These are phyloP conservation scores for Falco punctatus DNA, from an alignment of 2,113 vertebrate genomes.

Conservation along the genomic window DNA sequence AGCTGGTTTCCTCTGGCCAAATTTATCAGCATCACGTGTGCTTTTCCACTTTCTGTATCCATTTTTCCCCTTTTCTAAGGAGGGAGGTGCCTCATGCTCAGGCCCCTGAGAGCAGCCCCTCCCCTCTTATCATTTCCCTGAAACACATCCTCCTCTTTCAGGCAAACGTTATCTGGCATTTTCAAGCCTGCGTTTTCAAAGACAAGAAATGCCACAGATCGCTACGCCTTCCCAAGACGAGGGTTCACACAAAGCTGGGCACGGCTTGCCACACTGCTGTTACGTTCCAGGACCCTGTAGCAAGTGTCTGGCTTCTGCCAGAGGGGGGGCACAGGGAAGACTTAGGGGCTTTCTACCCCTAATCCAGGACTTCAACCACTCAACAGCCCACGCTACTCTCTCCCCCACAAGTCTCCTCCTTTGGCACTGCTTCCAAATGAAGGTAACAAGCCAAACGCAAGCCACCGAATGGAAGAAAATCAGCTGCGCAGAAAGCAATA, in stretches of 20 bases:
- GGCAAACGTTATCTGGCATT: neutral
- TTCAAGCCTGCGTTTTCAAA: neutral
- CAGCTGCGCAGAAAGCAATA: neutral
- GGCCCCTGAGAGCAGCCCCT: neutral
- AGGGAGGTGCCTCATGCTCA: neutral
- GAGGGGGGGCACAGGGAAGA: neutral
- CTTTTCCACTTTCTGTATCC: neutral
- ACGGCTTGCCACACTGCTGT: accelerated
- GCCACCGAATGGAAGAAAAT: neutral
- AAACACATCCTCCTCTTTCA: constrained; percentile 19
- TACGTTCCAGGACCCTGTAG: neutral
- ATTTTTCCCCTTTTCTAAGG: neutral
- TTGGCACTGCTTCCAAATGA: neutral
- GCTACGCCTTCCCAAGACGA: accelerated
- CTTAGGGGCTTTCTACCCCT: neutral
- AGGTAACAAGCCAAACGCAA: neutral
- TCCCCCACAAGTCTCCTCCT: accelerated
- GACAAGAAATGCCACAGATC: neutral
- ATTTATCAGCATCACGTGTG: neutral
- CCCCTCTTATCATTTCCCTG: neutral
- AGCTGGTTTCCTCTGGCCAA: neutral
- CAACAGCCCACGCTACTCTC: neutral
- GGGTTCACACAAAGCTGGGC: neutral
- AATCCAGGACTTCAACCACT: neutral
- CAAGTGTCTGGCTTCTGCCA: neutral